These are phyloP conservation scores for Pangasius macronema DNA, from an alignment of 2,797 vertebrate genomes.

Conservation along the genomic window DNA sequence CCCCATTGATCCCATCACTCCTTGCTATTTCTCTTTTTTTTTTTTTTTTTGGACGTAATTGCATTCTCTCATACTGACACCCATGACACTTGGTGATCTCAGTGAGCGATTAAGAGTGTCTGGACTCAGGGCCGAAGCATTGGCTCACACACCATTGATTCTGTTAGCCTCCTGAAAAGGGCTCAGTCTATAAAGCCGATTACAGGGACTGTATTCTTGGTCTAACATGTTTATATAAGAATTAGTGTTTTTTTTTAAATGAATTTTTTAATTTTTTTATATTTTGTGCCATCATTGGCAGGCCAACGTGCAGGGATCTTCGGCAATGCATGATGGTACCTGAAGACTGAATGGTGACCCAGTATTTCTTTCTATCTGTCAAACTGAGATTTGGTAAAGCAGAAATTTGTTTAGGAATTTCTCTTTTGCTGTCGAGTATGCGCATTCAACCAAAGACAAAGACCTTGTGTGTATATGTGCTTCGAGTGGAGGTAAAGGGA, in stretches of 20 bases:
- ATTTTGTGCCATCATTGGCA: not conserved
- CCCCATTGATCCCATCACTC: constrained; percentile 42
- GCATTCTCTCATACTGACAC: constrained; percentile 47
- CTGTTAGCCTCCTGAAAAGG: constrained; percentile 26
- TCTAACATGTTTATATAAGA: constrained; percentile 27
- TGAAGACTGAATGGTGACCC: not conserved
- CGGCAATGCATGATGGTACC: not conserved
- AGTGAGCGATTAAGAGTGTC: constrained; percentile 39
- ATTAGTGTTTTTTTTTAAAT: not conserved
- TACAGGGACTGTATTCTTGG: constrained; percentile 24
- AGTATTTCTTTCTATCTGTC: not conserved
- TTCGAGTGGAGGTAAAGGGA: constrained; percentile 33
- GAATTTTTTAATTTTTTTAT: not conserved
- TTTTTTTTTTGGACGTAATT: constrained; percentile 47
- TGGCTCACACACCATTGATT: constrained; percentile 42
- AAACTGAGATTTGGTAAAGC: constrained; percentile 2
- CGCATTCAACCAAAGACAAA: not conserved
- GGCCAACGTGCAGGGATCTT: not conserved
- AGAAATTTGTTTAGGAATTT: not conserved
- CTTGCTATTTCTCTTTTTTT: constrained; percentile 34
- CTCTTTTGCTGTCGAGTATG: not conserved
- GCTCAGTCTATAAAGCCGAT: constrained; percentile 24
- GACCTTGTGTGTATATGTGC: constrained; percentile 26
- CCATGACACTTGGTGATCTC: constrained; percentile 46
- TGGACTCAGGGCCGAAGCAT: constrained; percentile 22